These are phyloP conservation scores for Pogonomyrmex californicus DNA, from an alignment of 1,140 invertebrate genomes.

Conservation along the genomic window DNA sequence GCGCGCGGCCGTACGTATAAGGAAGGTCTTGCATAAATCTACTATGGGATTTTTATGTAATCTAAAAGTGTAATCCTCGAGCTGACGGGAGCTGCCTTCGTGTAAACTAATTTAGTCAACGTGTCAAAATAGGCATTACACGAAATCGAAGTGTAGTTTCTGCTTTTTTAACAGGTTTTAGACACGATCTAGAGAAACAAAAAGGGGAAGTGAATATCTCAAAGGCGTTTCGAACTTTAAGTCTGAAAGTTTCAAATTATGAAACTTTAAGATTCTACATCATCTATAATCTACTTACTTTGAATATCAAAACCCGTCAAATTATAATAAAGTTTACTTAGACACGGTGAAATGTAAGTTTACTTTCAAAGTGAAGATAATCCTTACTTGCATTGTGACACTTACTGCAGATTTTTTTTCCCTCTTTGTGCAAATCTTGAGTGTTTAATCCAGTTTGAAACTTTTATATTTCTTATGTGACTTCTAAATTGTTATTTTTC, in stretches of 20 bases:
- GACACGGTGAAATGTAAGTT: background rate
- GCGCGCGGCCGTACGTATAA: slow-evolving; percentile 2
- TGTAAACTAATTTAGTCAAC: background rate
- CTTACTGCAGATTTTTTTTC: background rate
- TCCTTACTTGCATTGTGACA: background rate
- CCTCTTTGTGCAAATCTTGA: background rate
- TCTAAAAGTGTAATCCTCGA: slow-evolving; percentile 9
- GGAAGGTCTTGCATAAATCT: slow-evolving; percentile 39
- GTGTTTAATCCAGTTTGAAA: slow-evolving; percentile 7
- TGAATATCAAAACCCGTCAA: slow-evolving; percentile 35
- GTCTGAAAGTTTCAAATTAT: slow-evolving; percentile 36
- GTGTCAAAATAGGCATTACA: background rate
- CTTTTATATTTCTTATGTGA: background rate
- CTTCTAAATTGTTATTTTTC: slow-evolving; percentile 5
- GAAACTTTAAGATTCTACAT: slow-evolving; percentile 41
- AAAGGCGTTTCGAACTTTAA: slow-evolving; percentile 26
- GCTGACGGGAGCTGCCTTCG: slow-evolving; percentile 33
- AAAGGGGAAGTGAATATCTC: slow-evolving; percentile 6
- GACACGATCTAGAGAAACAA: background rate
- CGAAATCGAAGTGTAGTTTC: slow-evolving; percentile 1
- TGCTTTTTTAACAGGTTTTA: background rate
- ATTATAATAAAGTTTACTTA: slow-evolving; percentile 44
- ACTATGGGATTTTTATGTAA: slow-evolving; percentile 34
- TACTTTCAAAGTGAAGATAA: background rate
- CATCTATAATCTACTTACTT: slow-evolving; percentile 51